A percentile compares a stretch with the other conserved stretches of the same genome.
Conservation (phyloP, 2,113 vertebrate genomes). For the Cathartes aura region DNA sequence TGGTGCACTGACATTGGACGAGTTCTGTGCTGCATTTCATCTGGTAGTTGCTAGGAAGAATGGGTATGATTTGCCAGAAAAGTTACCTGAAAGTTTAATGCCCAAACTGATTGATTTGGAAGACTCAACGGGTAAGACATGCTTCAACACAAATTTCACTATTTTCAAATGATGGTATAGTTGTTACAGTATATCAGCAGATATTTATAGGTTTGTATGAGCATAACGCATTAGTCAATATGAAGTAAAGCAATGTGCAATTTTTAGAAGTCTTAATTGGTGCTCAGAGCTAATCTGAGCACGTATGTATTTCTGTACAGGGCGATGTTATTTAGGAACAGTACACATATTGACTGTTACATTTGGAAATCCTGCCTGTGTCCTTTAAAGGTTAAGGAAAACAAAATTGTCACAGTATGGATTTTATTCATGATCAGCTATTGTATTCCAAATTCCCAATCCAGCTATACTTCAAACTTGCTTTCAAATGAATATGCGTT, state of each 20-base stretch:
- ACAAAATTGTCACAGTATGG: neutral
- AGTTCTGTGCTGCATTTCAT: slow-evolving; percentile 98
- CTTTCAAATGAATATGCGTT: neutral
- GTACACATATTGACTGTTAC: neutral
- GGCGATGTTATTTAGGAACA: neutral
- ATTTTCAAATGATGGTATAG: neutral
- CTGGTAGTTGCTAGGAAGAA: slow-evolving; percentile 98
- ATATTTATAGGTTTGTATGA: neutral
- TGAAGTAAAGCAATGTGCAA: neutral
- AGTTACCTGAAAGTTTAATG: slow-evolving; percentile 98
- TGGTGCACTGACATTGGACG: slow-evolving; percentile 94
- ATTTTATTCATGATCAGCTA: neutral
- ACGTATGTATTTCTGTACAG: neutral
- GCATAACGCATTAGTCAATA: neutral
- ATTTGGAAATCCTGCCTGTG: neutral
- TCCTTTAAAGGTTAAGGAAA: neutral
- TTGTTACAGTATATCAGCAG: neutral
- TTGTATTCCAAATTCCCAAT: neutral
- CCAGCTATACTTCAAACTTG: neutral
- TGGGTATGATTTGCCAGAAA: slow-evolving; percentile 97
- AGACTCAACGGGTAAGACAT: slow-evolving; percentile 88
- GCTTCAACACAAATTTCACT: neutral
- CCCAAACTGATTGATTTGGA: slow-evolving; percentile 99
- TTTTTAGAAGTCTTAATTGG: neutral
- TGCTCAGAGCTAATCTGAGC: neutral